phyloP scores from a whole-genome alignment of 1,140 invertebrate genomes.

The Aphis craccivora region DNA sequence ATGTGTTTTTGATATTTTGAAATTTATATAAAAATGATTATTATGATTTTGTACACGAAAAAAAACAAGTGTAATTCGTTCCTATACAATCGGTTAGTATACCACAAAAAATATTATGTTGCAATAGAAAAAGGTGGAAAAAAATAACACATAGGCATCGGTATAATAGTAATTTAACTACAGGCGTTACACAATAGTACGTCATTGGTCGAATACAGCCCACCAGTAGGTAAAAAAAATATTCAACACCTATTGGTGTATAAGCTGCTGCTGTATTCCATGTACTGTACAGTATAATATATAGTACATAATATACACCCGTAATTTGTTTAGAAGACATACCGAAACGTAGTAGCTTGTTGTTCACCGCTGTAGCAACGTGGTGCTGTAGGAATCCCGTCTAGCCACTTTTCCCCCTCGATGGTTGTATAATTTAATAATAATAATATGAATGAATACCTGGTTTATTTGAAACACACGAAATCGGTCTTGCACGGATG shows the following conservation, averaged over 20 bases:
- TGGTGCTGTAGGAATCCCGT: slow-evolving; percentile 46
- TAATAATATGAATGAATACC: background rate
- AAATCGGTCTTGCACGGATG: background rate
- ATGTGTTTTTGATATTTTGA: slow-evolving; percentile 13
- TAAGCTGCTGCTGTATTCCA: background rate
- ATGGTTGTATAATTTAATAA: background rate
- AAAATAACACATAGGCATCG: slow-evolving; percentile 19
- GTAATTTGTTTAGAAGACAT: slow-evolving; percentile 26
- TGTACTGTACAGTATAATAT: background rate
- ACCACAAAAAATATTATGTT: slow-evolving; percentile 41
- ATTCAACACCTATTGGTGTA: slow-evolving; percentile 50
- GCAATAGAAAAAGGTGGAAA: background rate
- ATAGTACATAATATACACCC: background rate
- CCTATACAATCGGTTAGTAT: slow-evolving; percentile 19
- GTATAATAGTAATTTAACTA: slow-evolving; percentile 42
- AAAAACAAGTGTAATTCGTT: slow-evolving; percentile 26
- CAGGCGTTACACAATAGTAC: slow-evolving; percentile 35
- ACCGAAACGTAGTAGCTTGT: slow-evolving; percentile 26
- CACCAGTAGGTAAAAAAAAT: slow-evolving; percentile 30
- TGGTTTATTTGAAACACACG: background rate
- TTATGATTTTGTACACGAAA: slow-evolving; percentile 26
- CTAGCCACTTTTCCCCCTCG: slow-evolving; percentile 41
- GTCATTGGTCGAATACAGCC: slow-evolving; percentile 24
- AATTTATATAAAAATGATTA: slow-evolving; percentile 40
- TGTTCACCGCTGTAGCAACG: background rate